Evolutionary conservation across 2,113 vertebrate genomes (phyloP).

Genomic region (Micronycteris hirsuta): DNA sequence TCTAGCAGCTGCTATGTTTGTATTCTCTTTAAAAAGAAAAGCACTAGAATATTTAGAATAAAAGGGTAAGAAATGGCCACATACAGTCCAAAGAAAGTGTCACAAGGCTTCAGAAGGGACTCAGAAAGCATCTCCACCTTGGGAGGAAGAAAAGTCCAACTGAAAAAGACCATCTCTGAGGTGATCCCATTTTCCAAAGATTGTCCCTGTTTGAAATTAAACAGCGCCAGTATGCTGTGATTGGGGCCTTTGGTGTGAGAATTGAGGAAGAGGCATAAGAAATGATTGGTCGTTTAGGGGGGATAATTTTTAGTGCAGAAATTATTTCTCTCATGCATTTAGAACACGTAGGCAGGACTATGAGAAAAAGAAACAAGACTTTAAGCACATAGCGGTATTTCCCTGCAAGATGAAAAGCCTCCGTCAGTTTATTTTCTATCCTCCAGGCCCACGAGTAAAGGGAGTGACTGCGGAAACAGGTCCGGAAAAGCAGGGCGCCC

Average conservation of each 20-base stretch:
- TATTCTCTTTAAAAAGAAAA: background rate
- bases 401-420: conserved; percentile 89
- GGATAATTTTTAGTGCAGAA: conserved; percentile 89
- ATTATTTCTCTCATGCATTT: conserved; percentile 95
- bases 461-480: conserved; percentile 87
- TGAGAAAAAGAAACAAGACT: conserved; percentile 94
- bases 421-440: conserved; percentile 94
- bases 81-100: background rate
- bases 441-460: conserved; percentile 91
- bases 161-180: background rate
- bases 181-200: background rate
- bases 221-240: conserved; percentile 75
- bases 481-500: conserved; percentile 88
- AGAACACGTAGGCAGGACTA: conserved; percentile 91
- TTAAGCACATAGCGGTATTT: conserved; percentile 88
- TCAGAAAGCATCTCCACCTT: background rate
- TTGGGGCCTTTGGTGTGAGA: conserved; percentile 89
- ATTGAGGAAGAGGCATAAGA: conserved; percentile 90
- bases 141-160: background rate
- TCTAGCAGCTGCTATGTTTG: background rate
- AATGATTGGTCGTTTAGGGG: conserved; percentile 88
- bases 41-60: background rate
- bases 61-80: background rate
- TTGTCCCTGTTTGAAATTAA: background rate
- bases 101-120: background rate